These are phyloP conservation scores for Archivesica marissinica DNA, from an alignment of 1,140 invertebrate species.

Conservation along the genomic window DNA sequence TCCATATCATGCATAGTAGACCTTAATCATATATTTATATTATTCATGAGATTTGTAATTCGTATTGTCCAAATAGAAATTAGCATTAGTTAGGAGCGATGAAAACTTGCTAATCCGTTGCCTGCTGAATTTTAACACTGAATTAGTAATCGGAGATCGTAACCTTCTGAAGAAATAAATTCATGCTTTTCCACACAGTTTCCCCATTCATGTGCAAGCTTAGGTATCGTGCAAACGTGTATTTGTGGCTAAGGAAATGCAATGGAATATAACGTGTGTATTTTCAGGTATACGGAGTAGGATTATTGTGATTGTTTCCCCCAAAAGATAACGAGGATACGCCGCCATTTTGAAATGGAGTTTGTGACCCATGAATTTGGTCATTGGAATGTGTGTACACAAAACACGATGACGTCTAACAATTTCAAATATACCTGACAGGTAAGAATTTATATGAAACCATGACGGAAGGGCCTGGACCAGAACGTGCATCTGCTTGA, in stretches of 20 bases:
- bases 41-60: slow-evolving; percentile 63
- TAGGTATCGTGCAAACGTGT: background rate
- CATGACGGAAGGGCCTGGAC: no score
- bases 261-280: slow-evolving; percentile 3
- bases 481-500: no score
- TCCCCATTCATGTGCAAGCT: slow-evolving; percentile 44
- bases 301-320: no score
- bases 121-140: slow-evolving; percentile 64
- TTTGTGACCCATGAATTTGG: background rate
- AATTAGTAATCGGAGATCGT: slow-evolving; percentile 60
- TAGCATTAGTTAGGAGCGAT: slow-evolving; percentile 62
- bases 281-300: background rate
- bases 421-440: background rate
- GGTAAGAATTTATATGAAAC: no score
- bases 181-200: slow-evolving; percentile 35
- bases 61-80: slow-evolving; percentile 64
- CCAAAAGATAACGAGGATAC: no score
- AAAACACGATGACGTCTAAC: background rate
- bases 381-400: background rate
- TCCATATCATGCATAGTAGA: slow-evolving; percentile 49
- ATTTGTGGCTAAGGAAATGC: background rate
- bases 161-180: slow-evolving; percentile 51
- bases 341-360: background rate
- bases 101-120: slow-evolving; percentile 53
- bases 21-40: slow-evolving; percentile 66